Conservation (phyloP, 1,140 invertebrate genomes). For the Heliconius himera region DNA sequence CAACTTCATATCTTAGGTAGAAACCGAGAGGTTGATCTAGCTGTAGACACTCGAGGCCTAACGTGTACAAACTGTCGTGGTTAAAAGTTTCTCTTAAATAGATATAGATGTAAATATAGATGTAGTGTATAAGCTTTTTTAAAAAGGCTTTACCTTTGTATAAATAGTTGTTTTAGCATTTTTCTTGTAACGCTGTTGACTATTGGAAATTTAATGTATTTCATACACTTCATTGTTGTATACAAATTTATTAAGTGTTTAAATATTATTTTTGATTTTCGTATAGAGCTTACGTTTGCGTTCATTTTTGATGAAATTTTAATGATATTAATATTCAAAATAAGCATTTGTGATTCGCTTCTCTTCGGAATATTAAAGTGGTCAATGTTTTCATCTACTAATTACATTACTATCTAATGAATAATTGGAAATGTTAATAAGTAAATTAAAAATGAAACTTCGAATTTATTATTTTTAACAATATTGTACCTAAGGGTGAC, state of each 20-base stretch:
- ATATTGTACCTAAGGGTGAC: constrained; percentile 37
- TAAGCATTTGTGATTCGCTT: constrained; percentile 23
- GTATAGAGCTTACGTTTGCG: constrained; percentile 35
- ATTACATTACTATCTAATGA: constrained; percentile 41
- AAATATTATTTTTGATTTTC: constrained; percentile 36
- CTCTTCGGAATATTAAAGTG: constrained; percentile 18
- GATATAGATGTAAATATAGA: constrained; percentile 48
- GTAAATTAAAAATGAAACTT: constrained; percentile 43
- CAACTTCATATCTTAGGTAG: constrained; percentile 77
- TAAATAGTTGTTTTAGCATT: constrained; percentile 54
- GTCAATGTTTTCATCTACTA: constrained; percentile 36
- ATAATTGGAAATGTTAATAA: constrained; percentile 43
- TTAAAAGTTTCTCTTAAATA: constrained; percentile 58
- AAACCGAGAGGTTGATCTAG: constrained; percentile 45
- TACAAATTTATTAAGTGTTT: constrained; percentile 40
- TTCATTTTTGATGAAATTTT: constrained; percentile 25
- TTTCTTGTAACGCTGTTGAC: constrained; percentile 57
- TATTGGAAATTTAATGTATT: constrained; percentile 49
- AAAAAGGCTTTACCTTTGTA: constrained; percentile 58
- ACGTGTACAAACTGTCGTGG: constrained; percentile 50
- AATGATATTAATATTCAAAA: constrained; percentile 17
- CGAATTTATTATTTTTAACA: constrained; percentile 62
- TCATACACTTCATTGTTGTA: constrained; percentile 52
- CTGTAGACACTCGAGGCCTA: constrained; percentile 52
- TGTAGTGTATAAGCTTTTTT: constrained; percentile 48